Percentiles rank a stretch among this genome's conserved stretches.
phyloP scores from a whole-genome alignment of 2,888 invertebrate genomes.

The Tenthredo distinguenda region DNA sequence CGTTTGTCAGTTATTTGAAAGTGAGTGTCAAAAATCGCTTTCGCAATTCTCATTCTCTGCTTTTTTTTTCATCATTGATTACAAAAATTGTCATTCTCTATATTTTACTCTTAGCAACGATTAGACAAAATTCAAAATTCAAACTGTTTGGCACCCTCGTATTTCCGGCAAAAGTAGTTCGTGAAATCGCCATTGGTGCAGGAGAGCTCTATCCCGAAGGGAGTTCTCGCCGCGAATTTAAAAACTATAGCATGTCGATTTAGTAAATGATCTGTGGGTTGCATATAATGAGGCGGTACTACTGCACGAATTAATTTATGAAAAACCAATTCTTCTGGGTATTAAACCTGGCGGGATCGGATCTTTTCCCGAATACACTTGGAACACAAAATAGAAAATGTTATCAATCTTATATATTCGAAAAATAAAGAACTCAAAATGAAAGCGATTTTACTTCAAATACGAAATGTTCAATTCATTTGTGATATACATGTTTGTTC shows the following conservation, averaged over 20 bases:
- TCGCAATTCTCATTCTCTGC: background rate
- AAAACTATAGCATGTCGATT: background rate
- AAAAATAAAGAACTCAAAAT: too few species aligned
- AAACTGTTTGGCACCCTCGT: background rate
- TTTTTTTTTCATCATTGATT: background rate
- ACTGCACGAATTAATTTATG: background rate
- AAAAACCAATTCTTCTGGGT: too few species aligned
- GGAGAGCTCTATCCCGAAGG: background rate
- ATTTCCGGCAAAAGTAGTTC: background rate
- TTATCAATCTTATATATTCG: too few species aligned
- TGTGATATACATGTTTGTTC: too few species aligned
- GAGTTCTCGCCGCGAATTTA: background rate
- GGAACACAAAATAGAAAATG: too few species aligned
- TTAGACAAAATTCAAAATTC: background rate
- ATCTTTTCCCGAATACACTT: too few species aligned
- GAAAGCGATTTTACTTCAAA: too few species aligned
- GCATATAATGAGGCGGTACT: background rate
- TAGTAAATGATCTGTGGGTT: background rate
- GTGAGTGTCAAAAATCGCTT: background rate
- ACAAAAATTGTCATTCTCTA: background rate
- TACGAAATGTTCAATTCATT: too few species aligned
- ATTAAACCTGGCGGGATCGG: too few species aligned
- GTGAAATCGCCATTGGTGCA: background rate
- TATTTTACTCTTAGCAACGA: background rate
- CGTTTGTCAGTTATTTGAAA: slow-evolving; percentile 29